These are phyloP conservation scores for Ctenicera cuprea DNA, from an alignment of 2,888 invertebrate genomes.

Conservation along the genomic window DNA sequence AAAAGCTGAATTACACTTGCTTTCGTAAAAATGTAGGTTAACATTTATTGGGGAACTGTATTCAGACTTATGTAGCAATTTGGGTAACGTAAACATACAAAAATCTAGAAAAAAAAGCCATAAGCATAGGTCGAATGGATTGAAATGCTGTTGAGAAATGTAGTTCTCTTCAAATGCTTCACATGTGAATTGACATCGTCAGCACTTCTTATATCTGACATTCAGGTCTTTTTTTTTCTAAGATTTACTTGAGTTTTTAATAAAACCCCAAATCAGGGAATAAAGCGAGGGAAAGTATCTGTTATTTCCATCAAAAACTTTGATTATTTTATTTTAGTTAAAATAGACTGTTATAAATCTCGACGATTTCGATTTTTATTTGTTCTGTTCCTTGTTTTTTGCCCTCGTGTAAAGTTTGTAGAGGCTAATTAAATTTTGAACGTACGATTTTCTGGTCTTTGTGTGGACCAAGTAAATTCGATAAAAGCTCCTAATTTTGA, in stretches of 20 bases:
- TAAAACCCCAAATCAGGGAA: background rate
- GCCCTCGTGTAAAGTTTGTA: too few species aligned
- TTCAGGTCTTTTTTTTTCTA: background rate
- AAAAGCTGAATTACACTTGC: too few species aligned
- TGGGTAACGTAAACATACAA: conserved; percentile 21
- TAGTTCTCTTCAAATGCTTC: conserved; percentile 17
- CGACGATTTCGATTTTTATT: too few species aligned
- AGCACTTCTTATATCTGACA: conserved; percentile 18
- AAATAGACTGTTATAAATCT: too few species aligned
- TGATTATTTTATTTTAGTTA: too few species aligned
- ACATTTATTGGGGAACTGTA: background rate
- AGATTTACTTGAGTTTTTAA: conserved; percentile 5
- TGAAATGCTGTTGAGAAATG: conserved; percentile 19
- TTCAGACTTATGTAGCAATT: background rate
- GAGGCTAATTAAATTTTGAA: too few species aligned
- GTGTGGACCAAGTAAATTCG: background rate
- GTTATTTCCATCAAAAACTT: too few species aligned
- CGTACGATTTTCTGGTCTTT: background rate
- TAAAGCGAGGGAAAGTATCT: too few species aligned
- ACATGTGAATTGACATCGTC: conserved; percentile 16
- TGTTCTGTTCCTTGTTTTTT: too few species aligned
- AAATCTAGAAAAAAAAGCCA: conserved; percentile 12
- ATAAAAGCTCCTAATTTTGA: too few species aligned
- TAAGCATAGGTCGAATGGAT: conserved; percentile 17
- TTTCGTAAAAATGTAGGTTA: background rate